These are phyloP conservation scores for Philypnodon macrostomus DNA, from an alignment of 2,797 vertebrate species.

Conservation along the genomic window DNA sequence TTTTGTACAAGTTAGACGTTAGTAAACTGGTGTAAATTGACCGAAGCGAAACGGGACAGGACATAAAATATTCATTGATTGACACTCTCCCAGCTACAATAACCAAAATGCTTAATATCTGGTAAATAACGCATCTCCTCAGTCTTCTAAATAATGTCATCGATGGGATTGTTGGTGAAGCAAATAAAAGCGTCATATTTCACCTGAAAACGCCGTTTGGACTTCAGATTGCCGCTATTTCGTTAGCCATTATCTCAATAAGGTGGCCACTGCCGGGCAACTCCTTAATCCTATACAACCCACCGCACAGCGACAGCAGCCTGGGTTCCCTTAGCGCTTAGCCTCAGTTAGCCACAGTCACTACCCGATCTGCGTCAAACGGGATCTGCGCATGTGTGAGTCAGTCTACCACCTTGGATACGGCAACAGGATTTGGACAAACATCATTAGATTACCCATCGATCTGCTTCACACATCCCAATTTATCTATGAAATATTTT, in stretches of 20 bases:
- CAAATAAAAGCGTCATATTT: conserved; percentile 14
- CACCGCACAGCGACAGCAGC: conserved; percentile 47
- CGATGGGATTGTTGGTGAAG: background rate
- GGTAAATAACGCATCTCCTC: conserved; percentile 30
- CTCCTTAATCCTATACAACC: conserved; percentile 76
- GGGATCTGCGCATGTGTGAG: conserved; percentile 1
- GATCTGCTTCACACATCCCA: background rate
- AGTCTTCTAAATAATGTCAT: conserved; percentile 18
- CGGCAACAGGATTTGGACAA: background rate
- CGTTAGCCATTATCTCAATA: conserved; percentile 34
- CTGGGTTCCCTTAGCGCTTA: conserved; percentile 48
- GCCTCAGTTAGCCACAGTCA: conserved; percentile 50
- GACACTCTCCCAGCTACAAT: conserved; percentile 22
- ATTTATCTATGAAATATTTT: too few species aligned
- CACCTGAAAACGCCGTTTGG: conserved; percentile 34
- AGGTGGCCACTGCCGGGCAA: conserved; percentile 62
- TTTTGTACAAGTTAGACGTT: background rate
- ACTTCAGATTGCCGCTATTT: conserved; percentile 30
- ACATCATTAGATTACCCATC: background rate
- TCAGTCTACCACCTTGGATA: background rate
- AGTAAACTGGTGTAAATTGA: conserved; percentile 7
- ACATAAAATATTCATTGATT: conserved; percentile 53
- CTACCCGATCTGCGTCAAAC: conserved; percentile 4
- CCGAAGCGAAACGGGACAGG: conserved; percentile 18
- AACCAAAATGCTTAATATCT: conserved; percentile 50